Conservation (phyloP, 2,113 vertebrate genomes). For the Hyaena hyaena region DNA sequence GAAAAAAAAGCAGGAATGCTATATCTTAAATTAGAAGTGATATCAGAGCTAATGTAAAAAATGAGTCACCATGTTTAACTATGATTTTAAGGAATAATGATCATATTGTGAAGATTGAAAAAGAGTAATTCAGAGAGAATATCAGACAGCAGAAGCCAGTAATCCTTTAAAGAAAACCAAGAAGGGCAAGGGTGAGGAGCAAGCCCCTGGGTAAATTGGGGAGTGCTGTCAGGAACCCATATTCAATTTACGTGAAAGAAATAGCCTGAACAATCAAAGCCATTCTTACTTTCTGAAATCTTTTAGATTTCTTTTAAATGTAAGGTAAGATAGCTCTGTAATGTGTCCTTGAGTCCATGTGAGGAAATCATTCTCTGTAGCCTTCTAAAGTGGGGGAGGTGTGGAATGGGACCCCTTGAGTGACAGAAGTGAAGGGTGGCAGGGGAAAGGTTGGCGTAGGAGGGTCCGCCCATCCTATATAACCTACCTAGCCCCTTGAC, state of each 20-base stretch:
- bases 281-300: not conserved
- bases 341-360: not conserved
- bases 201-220: not conserved
- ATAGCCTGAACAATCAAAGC: constrained; percentile 21
- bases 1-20: not conserved
- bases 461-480: not conserved
- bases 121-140: not conserved
- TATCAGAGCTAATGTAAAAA: not conserved
- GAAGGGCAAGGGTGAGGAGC: not conserved
- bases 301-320: constrained; percentile 6
- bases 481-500: not conserved
- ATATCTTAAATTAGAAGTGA: not conserved
- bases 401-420: not conserved
- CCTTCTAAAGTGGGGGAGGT: not conserved
- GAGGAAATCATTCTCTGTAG: not conserved
- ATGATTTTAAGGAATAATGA: not conserved
- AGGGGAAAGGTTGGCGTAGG: not conserved
- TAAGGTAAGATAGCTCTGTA: constrained; percentile 12
- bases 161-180: not conserved
- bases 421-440: not conserved
- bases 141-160: not conserved
- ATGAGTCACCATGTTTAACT: not conserved
- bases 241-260: not conserved
- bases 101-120: not conserved
- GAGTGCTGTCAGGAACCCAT: not conserved